Conservation (phyloP, 2,113 vertebrate species). For the Dermatemys mawii region DNA sequence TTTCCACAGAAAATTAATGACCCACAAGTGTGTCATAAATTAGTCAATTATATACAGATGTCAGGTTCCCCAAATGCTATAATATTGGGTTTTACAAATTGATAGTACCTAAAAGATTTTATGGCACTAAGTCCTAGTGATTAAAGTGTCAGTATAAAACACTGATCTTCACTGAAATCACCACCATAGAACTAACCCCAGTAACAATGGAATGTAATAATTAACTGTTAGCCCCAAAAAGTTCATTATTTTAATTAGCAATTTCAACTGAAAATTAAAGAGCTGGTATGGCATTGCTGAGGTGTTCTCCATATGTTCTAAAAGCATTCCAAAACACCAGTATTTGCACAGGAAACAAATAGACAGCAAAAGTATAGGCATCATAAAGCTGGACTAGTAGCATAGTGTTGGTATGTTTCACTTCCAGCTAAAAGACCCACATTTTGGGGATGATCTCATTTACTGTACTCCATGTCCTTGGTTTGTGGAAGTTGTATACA, state of each 20-base stretch:
- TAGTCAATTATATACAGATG: conserved; percentile 71
- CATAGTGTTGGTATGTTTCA: not conserved
- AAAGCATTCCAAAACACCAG: not conserved
- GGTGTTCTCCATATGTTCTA: not conserved
- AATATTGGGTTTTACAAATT: conserved; percentile 73
- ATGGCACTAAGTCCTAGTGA: conserved; percentile 58
- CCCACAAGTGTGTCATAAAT: conserved; percentile 63
- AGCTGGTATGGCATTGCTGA: not conserved
- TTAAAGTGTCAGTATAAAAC: conserved; percentile 76
- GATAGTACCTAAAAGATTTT: conserved; percentile 63
- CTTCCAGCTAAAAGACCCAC: not conserved
- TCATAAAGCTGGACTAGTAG: not conserved
- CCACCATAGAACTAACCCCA: conserved; percentile 18
- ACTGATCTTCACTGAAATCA: conserved; percentile 43
- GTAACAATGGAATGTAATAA: conserved; percentile 59
- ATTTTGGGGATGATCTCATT: not conserved
- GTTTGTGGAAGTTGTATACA: not conserved
- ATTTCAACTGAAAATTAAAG: conserved; percentile 34
- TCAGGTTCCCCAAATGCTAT: conserved; percentile 41
- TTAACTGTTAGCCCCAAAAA: conserved; percentile 51
- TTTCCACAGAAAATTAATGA: conserved; percentile 66
- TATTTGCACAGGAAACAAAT: not conserved
- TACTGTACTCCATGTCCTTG: not conserved
- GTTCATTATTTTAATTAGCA: conserved; percentile 17
- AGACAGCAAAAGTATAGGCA: not conserved